These are phyloP conservation scores for Panzeria rudis DNA, from an alignment of 2,888 invertebrate species.

Conservation along the genomic window DNA sequence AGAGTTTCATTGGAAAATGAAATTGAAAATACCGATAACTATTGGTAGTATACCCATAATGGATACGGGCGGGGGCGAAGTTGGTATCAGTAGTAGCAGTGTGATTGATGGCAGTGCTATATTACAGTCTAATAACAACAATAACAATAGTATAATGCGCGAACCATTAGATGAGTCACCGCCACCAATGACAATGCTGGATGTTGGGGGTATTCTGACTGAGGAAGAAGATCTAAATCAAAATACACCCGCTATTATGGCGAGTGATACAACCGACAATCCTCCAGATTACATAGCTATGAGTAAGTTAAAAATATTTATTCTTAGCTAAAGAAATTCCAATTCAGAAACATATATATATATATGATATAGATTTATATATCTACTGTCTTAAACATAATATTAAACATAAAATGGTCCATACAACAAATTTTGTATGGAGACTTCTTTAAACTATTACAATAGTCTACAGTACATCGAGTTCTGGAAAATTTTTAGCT, in stretches of 20 bases:
- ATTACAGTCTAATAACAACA: constrained; percentile 40
- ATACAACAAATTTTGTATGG: too few species aligned
- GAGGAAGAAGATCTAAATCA: constrained; percentile 62
- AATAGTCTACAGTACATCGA: too few species aligned
- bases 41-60: constrained; percentile 87
- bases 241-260: constrained; percentile 76
- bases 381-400: too few species aligned
- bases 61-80: constrained; percentile 82
- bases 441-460: too few species aligned
- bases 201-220: constrained; percentile 30
- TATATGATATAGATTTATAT: too few species aligned
- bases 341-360: too few species aligned
- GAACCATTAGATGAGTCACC: constrained; percentile 28
- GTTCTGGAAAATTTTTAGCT: too few species aligned
- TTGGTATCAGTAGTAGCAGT: constrained; percentile 83
- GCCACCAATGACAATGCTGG: constrained; percentile 33
- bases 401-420: too few species aligned
- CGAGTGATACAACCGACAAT: constrained; percentile 79
- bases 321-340: background rate
- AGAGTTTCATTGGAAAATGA: constrained; percentile 88
- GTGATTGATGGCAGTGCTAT: constrained; percentile 53
- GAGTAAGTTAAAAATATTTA: constrained; percentile 76
- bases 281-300: constrained; percentile 82
- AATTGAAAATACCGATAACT: constrained; percentile 87
- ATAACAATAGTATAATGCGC: constrained; percentile 60